A percentile compares a stretch with the other conserved stretches of the same genome.
Evolutionary conservation across 2,888 invertebrate genomes (phyloP).

Genomic region (Zaprionus lineosus): DNA sequence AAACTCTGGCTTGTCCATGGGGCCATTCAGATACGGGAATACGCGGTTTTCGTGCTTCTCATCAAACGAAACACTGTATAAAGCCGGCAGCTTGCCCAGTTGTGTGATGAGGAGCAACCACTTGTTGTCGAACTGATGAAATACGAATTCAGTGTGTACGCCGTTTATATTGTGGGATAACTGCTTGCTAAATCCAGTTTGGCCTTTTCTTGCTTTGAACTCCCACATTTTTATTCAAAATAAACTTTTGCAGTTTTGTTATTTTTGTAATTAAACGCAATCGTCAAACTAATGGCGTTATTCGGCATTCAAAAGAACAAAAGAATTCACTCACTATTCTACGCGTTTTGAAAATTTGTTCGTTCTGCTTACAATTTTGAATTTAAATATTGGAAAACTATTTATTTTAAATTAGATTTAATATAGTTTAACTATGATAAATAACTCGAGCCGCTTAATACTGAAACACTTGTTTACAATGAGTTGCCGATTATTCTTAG

Average conservation of each 20-base stretch:
- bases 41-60: slow-evolving; percentile 57
- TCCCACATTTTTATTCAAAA: slow-evolving; percentile 20
- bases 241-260: not conserved
- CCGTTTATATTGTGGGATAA: slow-evolving; percentile 71
- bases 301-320: not conserved
- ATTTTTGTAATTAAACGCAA: not conserved
- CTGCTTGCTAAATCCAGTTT: slow-evolving; percentile 72
- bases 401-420: no score
- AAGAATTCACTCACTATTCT: no score
- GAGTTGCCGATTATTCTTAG: slow-evolving; percentile 20
- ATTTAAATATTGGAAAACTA: no score
- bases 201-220: not conserved
- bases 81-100: slow-evolving; percentile 75
- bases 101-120: slow-evolving; percentile 81
- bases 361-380: no score
- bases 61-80: slow-evolving; percentile 79
- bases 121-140: slow-evolving; percentile 78
- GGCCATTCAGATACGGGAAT: slow-evolving; percentile 45
- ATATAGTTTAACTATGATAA: no score
- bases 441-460: not conserved
- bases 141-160: slow-evolving; percentile 76
- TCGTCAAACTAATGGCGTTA: no score
- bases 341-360: no score
- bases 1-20: slow-evolving; percentile 58
- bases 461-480: slow-evolving; percentile 34